Percentiles rank a stretch among this genome's conserved stretches.
These are phyloP conservation scores for Plemyria rubiginata DNA, from an alignment of 2,888 invertebrate species.

Conservation along the genomic window DNA sequence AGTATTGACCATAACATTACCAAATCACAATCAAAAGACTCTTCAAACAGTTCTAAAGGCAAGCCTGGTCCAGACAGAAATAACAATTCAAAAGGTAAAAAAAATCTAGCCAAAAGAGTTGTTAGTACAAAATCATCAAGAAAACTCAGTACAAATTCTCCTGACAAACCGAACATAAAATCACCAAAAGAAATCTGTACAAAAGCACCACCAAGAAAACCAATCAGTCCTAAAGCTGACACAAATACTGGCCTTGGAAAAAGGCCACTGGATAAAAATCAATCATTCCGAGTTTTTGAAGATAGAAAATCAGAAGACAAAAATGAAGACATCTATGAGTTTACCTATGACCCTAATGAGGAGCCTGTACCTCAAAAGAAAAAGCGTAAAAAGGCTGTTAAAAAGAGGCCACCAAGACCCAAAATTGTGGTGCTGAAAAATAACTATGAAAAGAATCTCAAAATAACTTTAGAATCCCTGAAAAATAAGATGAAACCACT, in stretches of 20 bases:
- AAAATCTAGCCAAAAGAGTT: conserved; percentile 24
- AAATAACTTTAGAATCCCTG: conserved; percentile 64
- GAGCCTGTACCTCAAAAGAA: conserved; percentile 75
- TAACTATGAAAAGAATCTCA: conserved; percentile 71
- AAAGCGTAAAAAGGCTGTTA: conserved; percentile 62
- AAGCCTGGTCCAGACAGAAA: conserved; percentile 58
- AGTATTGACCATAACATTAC: conserved; percentile 14
- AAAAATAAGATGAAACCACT: conserved; percentile 53
- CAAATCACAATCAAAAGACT: conserved; percentile 10
- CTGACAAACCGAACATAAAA: conserved; percentile 14
- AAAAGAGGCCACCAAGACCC: conserved; percentile 60
- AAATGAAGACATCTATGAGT: conserved; percentile 74
- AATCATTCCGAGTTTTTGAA: conserved; percentile 63
- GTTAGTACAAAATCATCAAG: conserved; percentile 25
- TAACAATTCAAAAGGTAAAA: conserved; percentile 54
- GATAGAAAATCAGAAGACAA: conserved; percentile 56
- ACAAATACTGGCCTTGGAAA: conserved; percentile 34
- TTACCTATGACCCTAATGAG: conserved; percentile 76
- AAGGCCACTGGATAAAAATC: conserved; percentile 48
- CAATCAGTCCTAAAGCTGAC: conserved; percentile 31
- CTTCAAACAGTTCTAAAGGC: conserved; percentile 29
- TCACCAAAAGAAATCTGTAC: conserved; percentile 17
- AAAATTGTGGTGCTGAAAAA: conserved; percentile 58
- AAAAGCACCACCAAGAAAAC: conserved; percentile 32
- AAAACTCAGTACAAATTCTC: conserved; percentile 22